These are phyloP conservation scores for Limanda limanda DNA, from an alignment of 2,113 vertebrate genomes.

Conservation along the genomic window DNA sequence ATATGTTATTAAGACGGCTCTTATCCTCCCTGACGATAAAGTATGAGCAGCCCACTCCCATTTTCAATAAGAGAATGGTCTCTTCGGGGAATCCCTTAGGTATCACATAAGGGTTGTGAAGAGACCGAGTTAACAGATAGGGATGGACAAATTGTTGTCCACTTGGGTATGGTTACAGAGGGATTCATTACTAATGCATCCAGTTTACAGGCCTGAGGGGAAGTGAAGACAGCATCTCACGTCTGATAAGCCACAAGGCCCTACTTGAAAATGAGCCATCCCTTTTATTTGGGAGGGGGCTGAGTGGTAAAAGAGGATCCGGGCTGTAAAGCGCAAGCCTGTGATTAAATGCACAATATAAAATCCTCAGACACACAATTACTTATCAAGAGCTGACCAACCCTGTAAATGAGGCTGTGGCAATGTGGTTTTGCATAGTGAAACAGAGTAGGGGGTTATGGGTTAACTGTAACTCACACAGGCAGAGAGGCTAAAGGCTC, in stretches of 20 bases:
- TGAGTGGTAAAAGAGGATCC: conserved; percentile 22
- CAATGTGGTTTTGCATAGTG: conserved; percentile 15
- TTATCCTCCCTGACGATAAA: conserved; percentile 29
- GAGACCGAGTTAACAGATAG: conserved; percentile 28
- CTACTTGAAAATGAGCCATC: conserved; percentile 50
- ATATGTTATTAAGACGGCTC: conserved; percentile 37
- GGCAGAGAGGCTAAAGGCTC: background rate
- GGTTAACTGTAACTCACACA: background rate
- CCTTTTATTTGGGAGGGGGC: conserved; percentile 48
- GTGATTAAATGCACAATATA: conserved; percentile 66
- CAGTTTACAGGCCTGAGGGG: conserved; percentile 54
- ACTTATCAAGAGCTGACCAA: conserved; percentile 45
- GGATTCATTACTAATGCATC: conserved; percentile 66
- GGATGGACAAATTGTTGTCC: conserved; percentile 62
- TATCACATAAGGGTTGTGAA: conserved; percentile 21
- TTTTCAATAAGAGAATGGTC: conserved; percentile 17
- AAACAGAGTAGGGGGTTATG: conserved; percentile 1
- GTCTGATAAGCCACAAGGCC: conserved; percentile 53
- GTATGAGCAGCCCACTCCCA: background rate
- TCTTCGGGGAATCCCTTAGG: conserved; percentile 37
- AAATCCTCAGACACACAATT: conserved; percentile 56
- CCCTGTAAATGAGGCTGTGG: conserved; percentile 44
- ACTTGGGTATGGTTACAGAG: conserved; percentile 55
- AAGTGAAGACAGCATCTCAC: conserved; percentile 58
- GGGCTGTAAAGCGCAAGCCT: conserved; percentile 41